Conservation (phyloP, 2,113 vertebrate genomes). For the rabbit (Oryctolagus cuniculus) region DNA sequence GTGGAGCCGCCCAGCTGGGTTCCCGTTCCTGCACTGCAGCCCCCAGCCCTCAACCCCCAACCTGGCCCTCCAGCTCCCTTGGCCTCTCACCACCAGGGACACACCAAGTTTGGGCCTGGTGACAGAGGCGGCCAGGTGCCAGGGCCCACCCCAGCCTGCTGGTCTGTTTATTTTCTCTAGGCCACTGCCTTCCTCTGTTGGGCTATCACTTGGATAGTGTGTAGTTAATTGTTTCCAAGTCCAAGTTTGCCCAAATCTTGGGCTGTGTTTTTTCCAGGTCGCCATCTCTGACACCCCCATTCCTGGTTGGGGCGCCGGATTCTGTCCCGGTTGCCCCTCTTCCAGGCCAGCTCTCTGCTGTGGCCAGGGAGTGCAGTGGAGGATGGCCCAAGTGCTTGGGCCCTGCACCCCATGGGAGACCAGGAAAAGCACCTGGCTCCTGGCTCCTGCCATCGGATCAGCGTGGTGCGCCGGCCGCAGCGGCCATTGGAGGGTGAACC, state of each 20-base stretch:
- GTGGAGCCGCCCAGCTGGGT: slow-evolving; percentile 78
- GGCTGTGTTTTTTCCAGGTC: neutral
- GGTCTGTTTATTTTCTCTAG: slow-evolving; percentile 74
- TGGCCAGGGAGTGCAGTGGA: too few species aligned
- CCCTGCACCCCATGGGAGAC: too few species aligned
- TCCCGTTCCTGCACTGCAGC: slow-evolving; percentile 45
- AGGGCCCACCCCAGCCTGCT: slow-evolving; percentile 17
- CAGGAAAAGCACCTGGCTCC: too few species aligned
- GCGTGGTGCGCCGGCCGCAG: too few species aligned
- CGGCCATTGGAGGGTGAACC: too few species aligned
- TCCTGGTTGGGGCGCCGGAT: too few species aligned
- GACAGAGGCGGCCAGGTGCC: neutral
- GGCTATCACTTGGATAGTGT: slow-evolving; percentile 29
- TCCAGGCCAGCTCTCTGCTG: too few species aligned
- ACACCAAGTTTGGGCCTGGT: neutral
- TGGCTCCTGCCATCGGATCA: too few species aligned
- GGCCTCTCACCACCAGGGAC: neutral
- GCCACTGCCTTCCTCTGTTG: slow-evolving; percentile 33
- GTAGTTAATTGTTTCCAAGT: slow-evolving; percentile 62
- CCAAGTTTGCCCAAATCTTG: neutral
- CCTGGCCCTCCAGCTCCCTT: neutral
- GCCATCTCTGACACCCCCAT: neutral
- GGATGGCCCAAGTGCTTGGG: too few species aligned
- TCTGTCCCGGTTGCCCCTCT: too few species aligned
- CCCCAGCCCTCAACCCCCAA: neutral